Evolutionary conservation across 2,888 invertebrate species (phyloP).

Genomic region (Hirtodrosophila trivittata): DNA sequence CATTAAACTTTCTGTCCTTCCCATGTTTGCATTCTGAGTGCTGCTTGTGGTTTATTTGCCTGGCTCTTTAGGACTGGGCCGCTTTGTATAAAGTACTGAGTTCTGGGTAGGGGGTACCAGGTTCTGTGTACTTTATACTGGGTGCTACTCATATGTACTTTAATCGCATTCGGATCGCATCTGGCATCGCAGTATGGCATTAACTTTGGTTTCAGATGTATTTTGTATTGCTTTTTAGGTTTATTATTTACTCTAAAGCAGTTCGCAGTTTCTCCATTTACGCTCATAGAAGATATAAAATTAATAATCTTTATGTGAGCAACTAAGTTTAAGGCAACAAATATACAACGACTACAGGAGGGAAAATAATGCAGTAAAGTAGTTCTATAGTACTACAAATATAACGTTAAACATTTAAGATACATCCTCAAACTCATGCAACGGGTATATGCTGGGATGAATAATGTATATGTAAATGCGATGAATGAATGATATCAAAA

Average conservation of each 20-base stretch:
- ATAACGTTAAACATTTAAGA: too few relatives aligned
- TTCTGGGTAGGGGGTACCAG: conserved; percentile 13
- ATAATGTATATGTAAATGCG: too few relatives aligned
- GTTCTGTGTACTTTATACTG: conserved; percentile 2
- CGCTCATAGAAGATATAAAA: conserved; percentile 76
- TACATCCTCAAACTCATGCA: too few relatives aligned
- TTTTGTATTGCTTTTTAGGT: conserved; percentile 4
- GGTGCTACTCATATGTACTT: too few relatives aligned
- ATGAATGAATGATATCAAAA: too few relatives aligned
- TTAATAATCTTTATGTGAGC: conserved; percentile 75
- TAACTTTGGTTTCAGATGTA: conserved; percentile 18
- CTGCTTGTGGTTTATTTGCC: conserved; percentile 51
- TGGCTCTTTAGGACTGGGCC: conserved; percentile 37
- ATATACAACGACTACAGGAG: conserved; percentile 53
- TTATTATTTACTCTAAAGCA: conserved; percentile 26
- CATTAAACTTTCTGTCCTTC: conserved; percentile 40
- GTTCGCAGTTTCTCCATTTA: conserved; percentile 48
- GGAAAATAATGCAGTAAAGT: conserved; percentile 3
- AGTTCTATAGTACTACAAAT: too few relatives aligned
- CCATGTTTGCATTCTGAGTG: conserved; percentile 42
- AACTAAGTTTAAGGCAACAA: conserved; percentile 70
- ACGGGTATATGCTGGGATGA: too few relatives aligned
- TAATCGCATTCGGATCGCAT: conserved; percentile 34
- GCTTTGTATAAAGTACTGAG: conserved; percentile 16
- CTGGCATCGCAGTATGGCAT: conserved; percentile 42